Conservation (phyloP, 2,888 invertebrate genomes). For the Vesta saturnalis region DNA sequence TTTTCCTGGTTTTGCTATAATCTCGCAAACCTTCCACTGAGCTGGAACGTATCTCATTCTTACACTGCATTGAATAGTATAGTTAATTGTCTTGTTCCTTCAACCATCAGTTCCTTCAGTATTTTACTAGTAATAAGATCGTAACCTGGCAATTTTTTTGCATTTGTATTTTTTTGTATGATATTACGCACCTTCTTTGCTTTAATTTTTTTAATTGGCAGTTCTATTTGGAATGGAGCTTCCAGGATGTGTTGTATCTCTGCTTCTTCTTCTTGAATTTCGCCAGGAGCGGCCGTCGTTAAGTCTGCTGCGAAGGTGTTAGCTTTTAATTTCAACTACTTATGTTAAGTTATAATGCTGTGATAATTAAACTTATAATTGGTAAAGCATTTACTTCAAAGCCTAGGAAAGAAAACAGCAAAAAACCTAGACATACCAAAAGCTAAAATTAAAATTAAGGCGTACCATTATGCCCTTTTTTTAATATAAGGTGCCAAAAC, state of each 20-base stretch:
- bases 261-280: too few species aligned
- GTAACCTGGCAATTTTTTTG: slow-evolving; percentile 10
- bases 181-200: neutral
- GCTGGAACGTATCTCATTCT: neutral
- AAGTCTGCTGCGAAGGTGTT: neutral
- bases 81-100: neutral
- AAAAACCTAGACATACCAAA: too few species aligned
- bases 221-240: slow-evolving; percentile 17
- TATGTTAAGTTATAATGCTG: too few species aligned
- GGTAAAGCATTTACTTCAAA: too few species aligned
- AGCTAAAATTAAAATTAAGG: too few species aligned
- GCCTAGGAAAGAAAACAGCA: too few species aligned
- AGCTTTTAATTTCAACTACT: too few species aligned
- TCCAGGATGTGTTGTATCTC: too few species aligned
- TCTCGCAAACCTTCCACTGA: slow-evolving; percentile 6
- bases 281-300: neutral
- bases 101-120: slow-evolving; percentile 1
- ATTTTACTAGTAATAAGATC: slow-evolving; percentile 12
- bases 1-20: slow-evolving; percentile 13
- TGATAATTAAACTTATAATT: too few species aligned
- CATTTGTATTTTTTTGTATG: slow-evolving; percentile 8
- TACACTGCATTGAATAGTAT: slow-evolving; percentile 8
- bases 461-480: too few species aligned
- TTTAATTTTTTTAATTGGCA: slow-evolving; percentile 12
- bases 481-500: too few species aligned